Base-by-base conservation (phyloP, 1,140 invertebrate genomes). In the Drosophila mauritiana region DNA sequence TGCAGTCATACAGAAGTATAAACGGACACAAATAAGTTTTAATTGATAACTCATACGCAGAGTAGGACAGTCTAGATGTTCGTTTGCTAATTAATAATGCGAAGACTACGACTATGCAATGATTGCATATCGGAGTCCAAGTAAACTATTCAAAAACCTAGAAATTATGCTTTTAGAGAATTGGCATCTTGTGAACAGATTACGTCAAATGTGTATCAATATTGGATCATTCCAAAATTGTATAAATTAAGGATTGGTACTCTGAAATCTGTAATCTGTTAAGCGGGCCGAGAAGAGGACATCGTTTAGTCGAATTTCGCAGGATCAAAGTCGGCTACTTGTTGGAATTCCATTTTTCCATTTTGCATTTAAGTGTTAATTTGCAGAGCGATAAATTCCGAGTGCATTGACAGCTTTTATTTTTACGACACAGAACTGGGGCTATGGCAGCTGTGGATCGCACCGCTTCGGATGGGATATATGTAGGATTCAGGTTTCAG, bases 341-440 rank as follows among this genome's bases (percentile, higher is more conserved):
- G 67, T 53, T 72, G 52, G 40, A 34, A 36, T 13, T 10, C 20
- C 59, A 31, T 68, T 68, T 68, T 72, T 64, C 40, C 51, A 54
- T 69, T 62, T 80, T 73, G 45, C 74, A 58, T 85, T 88, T 83
- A 89, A 83, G 83, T 89, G 83, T 88, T 88, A 88, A 89, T 88
- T 88, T 84, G 83, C 77, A 88, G 62, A 55, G 79, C 80, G 67
- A 88, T 88, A 88, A 88, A 88, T 88, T 88, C 54, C 56, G 57
- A 88, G 72, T 83, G 79, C 84, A 88, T 88, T 89, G 83, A 88
- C 83, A 88, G 84, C 80, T 88, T 83, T 88, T 89, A 88, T 89
- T 86, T 88, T 86, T 82, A 86, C 82, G 64, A 68, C 69, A 75
- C 62, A 64, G 63, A 61, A 70, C 56, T 64, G 73, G 65, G 48